Evolutionary conservation across 2,888 invertebrate genomes (phyloP), one percentile per base, ranked within the genome.

Genomic region (Dione vanillae): DNA sequence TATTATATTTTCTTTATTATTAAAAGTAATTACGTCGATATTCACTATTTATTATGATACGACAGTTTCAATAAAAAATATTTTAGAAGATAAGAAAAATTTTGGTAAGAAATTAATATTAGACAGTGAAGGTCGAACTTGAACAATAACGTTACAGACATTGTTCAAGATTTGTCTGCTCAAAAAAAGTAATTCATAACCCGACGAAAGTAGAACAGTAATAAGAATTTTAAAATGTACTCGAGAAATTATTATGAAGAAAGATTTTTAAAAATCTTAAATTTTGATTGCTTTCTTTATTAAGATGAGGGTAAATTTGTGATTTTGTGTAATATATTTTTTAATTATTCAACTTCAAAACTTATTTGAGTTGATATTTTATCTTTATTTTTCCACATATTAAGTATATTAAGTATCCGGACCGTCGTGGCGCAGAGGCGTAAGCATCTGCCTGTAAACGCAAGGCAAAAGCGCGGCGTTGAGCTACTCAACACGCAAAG

Each of bases 221-320:
- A 45, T 61, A 45, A 45, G 45, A 61, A 61, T 61, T 61, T 61
- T 27, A 45, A 61, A 61, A 61, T 61, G 45, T 56, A 56, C 16
- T 56, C 16, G n/a, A 56, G 37, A 56, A 56, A 35, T 61, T 61
- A 45, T 43, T 35, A 43, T 27, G 61, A 61, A 16, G 45, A 43
- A n/a, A 35, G 27, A 43, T 37, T 61, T 45, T 61, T 27, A n/a
- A 27, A 59, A 43, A 20, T 45, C 10, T n/a, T 14, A 59, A 59
- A 61, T 41, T 43, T 41, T 43, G 27, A 61, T 45, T 45, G 10
- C 11, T 7, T 27, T 61, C 27, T 45, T n/a, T 45, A 9, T 35
- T 45, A 43, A 0, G 27, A 45, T 27, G n/a, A n/a, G n/a, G n/a
- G 2, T 6, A n/a, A n/a, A 10, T 5, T 16, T 56, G 56, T 37